Percentiles rank a stretch among this genome's conserved stretches.
These are phyloP conservation scores for Trissoscelio sp. DNA, from an alignment of 2,888 invertebrate species.

Conservation along the genomic window DNA sequence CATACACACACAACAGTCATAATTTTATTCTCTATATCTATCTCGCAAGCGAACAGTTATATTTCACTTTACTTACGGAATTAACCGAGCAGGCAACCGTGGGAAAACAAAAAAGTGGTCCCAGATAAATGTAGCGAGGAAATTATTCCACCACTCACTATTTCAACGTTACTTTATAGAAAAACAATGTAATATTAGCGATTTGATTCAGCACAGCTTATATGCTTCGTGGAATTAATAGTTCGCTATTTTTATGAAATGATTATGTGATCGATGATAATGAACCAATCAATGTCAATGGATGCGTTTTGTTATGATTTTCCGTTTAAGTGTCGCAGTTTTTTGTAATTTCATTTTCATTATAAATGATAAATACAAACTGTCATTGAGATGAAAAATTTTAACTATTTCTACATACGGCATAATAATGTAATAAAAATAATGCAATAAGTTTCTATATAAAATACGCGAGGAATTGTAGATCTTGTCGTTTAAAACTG, in stretches of 20 bases:
- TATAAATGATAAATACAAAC: slow-evolving; percentile 6
- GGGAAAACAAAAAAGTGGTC: slow-evolving; percentile 68
- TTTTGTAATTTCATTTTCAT: slow-evolving; percentile 25
- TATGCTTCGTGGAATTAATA: slow-evolving; percentile 50
- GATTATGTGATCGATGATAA: slow-evolving; percentile 55
- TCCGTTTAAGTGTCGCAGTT: neutral
- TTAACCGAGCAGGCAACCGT: slow-evolving; percentile 65
- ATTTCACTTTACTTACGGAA: slow-evolving; percentile 65
- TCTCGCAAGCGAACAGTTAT: slow-evolving; percentile 60
- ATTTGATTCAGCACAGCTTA: slow-evolving; percentile 29
- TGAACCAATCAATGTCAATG: slow-evolving; percentile 59
- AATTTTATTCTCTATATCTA: slow-evolving; percentile 61
- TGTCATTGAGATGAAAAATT: slow-evolving; percentile 18
- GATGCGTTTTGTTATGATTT: slow-evolving; percentile 33
- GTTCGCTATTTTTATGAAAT: slow-evolving; percentile 37
- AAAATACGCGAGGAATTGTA: slow-evolving; percentile 12
- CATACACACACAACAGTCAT: too few relatives aligned
- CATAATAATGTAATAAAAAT: slow-evolving; percentile 8
- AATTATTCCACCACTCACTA: slow-evolving; percentile 60
- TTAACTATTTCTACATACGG: slow-evolving; percentile 1
- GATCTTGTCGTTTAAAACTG: slow-evolving; percentile 27
- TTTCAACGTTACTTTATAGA: slow-evolving; percentile 46
- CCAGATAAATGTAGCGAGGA: slow-evolving; percentile 57
- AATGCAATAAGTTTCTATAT: slow-evolving; percentile 9
- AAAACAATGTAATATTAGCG: slow-evolving; percentile 63